phyloP scores from a whole-genome alignment of 2,113 vertebrate species.

The Hemiscyllium ocellatum region DNA sequence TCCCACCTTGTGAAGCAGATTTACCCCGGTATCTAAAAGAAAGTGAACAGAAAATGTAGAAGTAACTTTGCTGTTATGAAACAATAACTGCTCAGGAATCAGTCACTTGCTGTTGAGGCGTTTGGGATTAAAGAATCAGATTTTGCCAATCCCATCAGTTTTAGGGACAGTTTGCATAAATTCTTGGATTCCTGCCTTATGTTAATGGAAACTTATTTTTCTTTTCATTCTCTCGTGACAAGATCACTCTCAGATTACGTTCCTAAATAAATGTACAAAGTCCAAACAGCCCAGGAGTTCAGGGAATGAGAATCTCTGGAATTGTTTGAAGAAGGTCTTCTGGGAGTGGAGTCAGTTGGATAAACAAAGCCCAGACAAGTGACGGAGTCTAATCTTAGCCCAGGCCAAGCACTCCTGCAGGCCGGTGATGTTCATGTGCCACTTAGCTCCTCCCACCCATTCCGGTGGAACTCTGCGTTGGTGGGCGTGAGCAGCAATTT shows the following conservation, averaged over 20 bases:
- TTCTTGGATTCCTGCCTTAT: neutral
- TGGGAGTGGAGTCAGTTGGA: neutral
- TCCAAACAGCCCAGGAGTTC: neutral
- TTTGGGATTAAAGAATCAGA: neutral
- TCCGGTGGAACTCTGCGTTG: neutral
- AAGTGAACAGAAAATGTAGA: neutral
- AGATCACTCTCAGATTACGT: neutral
- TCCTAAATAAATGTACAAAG: slow-evolving; percentile 12
- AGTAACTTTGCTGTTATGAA: neutral
- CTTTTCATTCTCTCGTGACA: neutral
- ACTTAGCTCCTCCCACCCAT: neutral
- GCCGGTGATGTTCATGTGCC: neutral
- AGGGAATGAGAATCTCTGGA: neutral
- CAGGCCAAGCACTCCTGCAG: neutral
- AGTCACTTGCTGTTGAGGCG: neutral
- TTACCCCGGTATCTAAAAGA: neutral
- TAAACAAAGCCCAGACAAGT: neutral
- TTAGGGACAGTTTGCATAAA: neutral
- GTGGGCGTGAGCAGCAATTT: neutral
- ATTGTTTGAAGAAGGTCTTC: neutral
- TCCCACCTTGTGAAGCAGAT: too few relatives aligned
- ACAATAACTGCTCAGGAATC: neutral
- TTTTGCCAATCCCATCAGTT: neutral
- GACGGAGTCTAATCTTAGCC: neutral
- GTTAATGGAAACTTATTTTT: neutral